phyloP scores from a whole-genome alignment of 2,113 vertebrate genomes.

The Solenodon paradoxus region DNA sequence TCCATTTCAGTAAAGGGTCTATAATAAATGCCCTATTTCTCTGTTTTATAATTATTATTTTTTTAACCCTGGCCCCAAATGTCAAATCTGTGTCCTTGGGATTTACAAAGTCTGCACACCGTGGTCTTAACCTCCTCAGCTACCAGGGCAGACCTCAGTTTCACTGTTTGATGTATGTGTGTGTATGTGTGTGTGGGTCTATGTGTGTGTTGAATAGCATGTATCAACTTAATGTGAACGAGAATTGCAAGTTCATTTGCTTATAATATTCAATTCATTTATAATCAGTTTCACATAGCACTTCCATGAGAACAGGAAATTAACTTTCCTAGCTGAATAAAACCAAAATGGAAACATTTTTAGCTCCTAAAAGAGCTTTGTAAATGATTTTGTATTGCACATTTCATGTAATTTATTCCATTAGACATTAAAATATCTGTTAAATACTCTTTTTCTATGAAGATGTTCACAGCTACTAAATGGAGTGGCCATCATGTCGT shows the following conservation, averaged over 20 bases:
- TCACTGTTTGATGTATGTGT: no score
- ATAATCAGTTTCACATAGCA: neutral
- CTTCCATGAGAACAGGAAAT: neutral
- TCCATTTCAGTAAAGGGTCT: neutral
- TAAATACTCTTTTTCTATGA: conserved; percentile 35
- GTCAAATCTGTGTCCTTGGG: no score
- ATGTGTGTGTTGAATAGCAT: neutral
- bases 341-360: neutral
- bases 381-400: neutral
- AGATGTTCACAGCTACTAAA: neutral
- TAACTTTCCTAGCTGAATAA: neutral
- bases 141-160: no score
- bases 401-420: conserved; percentile 22
- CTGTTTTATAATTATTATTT: no score
- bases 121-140: no score
- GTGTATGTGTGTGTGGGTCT: neutral
- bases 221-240: neutral
- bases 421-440: neutral
- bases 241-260: neutral
- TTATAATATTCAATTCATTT: neutral
- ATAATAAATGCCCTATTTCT: neutral
- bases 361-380: neutral
- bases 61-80: no score
- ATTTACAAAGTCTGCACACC: no score
- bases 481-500: neutral